Evolutionary conservation across 2,797 vertebrate genomes (phyloP).

Genomic region (Tragelaphus eurycerus): DNA sequence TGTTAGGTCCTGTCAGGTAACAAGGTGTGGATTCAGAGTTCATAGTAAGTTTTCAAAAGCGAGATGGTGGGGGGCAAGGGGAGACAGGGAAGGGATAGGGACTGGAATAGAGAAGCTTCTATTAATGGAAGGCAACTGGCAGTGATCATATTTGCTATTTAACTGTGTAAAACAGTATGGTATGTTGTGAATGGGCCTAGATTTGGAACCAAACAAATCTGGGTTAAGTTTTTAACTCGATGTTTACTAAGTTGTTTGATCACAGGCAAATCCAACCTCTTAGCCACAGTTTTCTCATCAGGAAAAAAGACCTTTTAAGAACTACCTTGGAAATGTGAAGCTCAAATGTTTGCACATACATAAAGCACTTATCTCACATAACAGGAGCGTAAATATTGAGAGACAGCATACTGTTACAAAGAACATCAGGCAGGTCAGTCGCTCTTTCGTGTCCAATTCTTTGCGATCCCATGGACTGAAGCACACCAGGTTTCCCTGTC

Average conservation of each 20-base stretch:
- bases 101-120: not conserved
- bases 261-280: constrained; percentile 26
- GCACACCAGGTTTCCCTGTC: not conserved
- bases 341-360: constrained; percentile 38
- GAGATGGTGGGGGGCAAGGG: not conserved
- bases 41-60: constrained; percentile 11
- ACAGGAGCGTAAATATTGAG: constrained; percentile 7
- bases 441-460: not conserved
- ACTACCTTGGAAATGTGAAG: not conserved
- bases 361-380: constrained; percentile 22
- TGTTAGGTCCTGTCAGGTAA: constrained; percentile 6
- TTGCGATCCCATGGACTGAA: not conserved
- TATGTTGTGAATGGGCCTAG: not conserved
- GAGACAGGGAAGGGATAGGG: not conserved
- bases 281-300: constrained; percentile 31
- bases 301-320: constrained; percentile 29
- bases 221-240: constrained; percentile 1
- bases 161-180: not conserved
- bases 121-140: not conserved
- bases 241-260: constrained; percentile 11
- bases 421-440: not conserved
- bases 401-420: not conserved
- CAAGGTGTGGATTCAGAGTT: not conserved
- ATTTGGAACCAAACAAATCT: constrained; percentile 50
- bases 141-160: not conserved